Evolutionary conservation across 1,140 invertebrate species (phyloP), one percentile per base, ranked within the genome.

Genomic region (Conus betulinus): DNA sequence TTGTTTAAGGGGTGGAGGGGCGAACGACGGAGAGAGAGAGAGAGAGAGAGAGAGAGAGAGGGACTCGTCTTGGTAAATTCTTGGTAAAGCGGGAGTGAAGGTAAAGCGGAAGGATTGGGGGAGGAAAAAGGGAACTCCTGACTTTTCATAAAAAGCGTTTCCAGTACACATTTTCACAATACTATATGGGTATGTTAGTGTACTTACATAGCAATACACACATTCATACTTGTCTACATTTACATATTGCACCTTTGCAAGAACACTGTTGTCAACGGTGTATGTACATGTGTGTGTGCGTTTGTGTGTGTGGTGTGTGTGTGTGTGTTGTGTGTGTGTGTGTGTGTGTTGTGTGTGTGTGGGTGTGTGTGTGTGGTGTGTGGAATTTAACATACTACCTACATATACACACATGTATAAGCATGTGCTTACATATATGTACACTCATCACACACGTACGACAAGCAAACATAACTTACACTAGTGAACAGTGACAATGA

Each of bases 361-460:
- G 55, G 6, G 13, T 57, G 55, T 57, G 13, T 57, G 55, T 57
- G 55, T 13, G 55, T 57, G 55, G 55, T 57, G 55, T 7, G 55
- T 7, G 6, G n/a, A 57, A 13, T 57, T 57, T 57, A 57, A n/a
- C n/a, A n/a, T n/a, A n/a, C n/a, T n/a, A n/a, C n/a, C n/a, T n/a
- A n/a, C n/a, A n/a, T n/a, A 84, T 57, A 87, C 57, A 81, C 86
- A 87, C 52, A 79, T 74, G 76, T 51, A 87, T 63, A 87, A 25
- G 79, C 71, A 87, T 27, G 53, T 74, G 79, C 63, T 53, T 57
- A 88, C 55, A 83, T 53, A 84, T 67, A 67, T 57, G 6, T 52
- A 60, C 52, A 88, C 51, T 13, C 55, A 82, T 51, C 71, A 83
- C 39, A 67, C 78, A 88, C 81, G 20, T 53, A 88, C 27, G n/a